Base-by-base conservation (phyloP, 2,888 invertebrate genomes). In the Caenorhabditis sulstoni region DNA sequence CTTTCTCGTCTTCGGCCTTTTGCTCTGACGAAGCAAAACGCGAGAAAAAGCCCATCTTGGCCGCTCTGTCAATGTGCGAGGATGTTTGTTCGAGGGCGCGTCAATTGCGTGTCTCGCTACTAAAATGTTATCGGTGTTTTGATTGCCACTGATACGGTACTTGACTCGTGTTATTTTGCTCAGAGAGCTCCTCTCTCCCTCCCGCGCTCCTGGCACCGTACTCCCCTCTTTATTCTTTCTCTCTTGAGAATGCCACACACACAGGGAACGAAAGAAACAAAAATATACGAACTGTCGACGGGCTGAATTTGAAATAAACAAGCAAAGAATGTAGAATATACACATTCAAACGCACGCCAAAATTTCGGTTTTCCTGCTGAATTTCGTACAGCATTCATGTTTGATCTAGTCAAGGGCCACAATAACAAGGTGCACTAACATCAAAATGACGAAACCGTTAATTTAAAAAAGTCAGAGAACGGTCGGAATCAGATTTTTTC, bases 301-400 rank as follows among this genome's bases (percentile, higher is more conserved):
- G 7, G 66, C 20, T 57, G 37, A 16, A 57, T 66, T 66, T 45
- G 55, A 66, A 55, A 57, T 53, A 57, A 66, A 62, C 49, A 62
- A 49, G 35, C 35, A 16, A 11, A 41, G 41, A 41, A 20, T 20
- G 57, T n/a, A 47, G 4, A 16, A 47, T 14, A 14, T 22, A n/a
- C 29, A 29, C 11, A 5, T 9, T 20, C 37, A 41, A 3, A 41
- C 11, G 14, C 4, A n/a, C n/a, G n/a, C n/a, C n/a, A n/a, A 41
- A 3, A 41, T 41, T 41, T 41, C 11, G 41, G 14, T 41, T 41
- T 41, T 41, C 11, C 14, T 41, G 41, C 29, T 29, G 29, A 29
- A 29, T 29, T 29, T 5, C 7, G 29, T 5, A 29, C 7, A 4
- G 41, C 41, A 41, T 11, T 14, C 41, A 3, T 41, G 41, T 41